Evolutionary conservation across 2,797 vertebrate genomes (phyloP), one percentile per base, ranked within the genome.

Genomic region (Prunella strophiata): DNA sequence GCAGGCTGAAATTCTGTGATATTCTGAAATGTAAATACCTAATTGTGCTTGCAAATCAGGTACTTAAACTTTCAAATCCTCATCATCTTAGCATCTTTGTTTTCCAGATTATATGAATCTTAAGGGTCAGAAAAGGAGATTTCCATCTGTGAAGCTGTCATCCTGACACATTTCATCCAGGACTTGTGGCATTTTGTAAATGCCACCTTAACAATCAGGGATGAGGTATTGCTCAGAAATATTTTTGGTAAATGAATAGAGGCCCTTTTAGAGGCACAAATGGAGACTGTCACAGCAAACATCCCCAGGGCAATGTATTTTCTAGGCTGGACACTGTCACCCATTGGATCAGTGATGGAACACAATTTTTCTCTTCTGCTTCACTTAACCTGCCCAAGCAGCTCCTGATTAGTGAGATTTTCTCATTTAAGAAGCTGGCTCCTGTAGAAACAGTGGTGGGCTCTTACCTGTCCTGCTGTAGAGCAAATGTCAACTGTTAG

Each of bases 41-140:
- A 76, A 54, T 58, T 85, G 40, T 83, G 54, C 43, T 87, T 94
- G 61, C 78, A 91, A 85, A 89, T 93, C 73, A 83, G 65, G 27
- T 75, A 5, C 34, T 72, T 91, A 58, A 92, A 89, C 32, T 92
- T 95, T 54, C 36, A 94, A 94, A 89, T 88, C 70, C 76, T 88
- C 1, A 0, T 71, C 16, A 10, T 80, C 2, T 34, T 40, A 25
- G 34, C 66, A 30, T 54, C 79, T 91, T 85, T 91, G 61, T 50
- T 92, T 75, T 80, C 75, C 61, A 77, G 43, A 75, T 61, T 58
- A 55, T 59, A 13, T 50, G 62, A 83, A 74, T 91, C 68, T 40
- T 45, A 88, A 58, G 50, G 47, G 72, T 91, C 74, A 92, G 78
- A 43, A 89, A 76, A 93, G 38, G n/a, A 77, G 57, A 91, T 88